phyloP scores from a whole-genome alignment of 2,888 invertebrate species.

The Embidobia sp. region DNA sequence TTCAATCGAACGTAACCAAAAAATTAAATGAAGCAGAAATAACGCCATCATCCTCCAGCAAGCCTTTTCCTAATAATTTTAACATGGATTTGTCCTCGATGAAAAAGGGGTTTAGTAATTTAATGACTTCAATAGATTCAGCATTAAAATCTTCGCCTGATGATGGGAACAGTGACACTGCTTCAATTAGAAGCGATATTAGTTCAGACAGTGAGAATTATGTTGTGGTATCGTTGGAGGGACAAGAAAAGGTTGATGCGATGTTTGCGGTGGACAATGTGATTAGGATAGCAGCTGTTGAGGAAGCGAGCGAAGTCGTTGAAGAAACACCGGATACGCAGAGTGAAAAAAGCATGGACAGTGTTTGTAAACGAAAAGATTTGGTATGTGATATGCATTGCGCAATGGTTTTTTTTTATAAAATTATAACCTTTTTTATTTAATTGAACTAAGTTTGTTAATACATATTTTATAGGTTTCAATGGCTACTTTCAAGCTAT shows the following conservation, averaged over 20 bases:
- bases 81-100: constrained; percentile 87
- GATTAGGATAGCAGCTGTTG: constrained; percentile 83
- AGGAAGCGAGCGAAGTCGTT: constrained; percentile 92
- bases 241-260: constrained; percentile 84
- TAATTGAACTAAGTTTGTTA: no score
- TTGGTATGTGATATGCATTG: no score
- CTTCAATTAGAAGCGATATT: constrained; percentile 90
- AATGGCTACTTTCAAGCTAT: constrained; percentile 86
- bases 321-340: constrained; percentile 90
- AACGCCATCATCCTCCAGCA: constrained; percentile 64
- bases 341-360: constrained; percentile 91
- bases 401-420: no score
- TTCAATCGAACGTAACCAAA: constrained; percentile 42
- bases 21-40: constrained; percentile 33
- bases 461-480: constrained; percentile 81
- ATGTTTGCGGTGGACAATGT: constrained; percentile 79
- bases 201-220: constrained; percentile 95
- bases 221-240: constrained; percentile 88
- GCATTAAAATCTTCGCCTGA: constrained; percentile 88
- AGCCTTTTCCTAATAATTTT: constrained; percentile 78
- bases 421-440: no score
- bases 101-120: constrained; percentile 91
- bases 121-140: constrained; percentile 92
- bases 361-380: constrained; percentile 90
- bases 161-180: constrained; percentile 89